A percentile compares a stretch with the other conserved stretches of the same genome.
phyloP scores from a whole-genome alignment of 2,888 invertebrate genomes.

The Hirudinaria manillensis region DNA sequence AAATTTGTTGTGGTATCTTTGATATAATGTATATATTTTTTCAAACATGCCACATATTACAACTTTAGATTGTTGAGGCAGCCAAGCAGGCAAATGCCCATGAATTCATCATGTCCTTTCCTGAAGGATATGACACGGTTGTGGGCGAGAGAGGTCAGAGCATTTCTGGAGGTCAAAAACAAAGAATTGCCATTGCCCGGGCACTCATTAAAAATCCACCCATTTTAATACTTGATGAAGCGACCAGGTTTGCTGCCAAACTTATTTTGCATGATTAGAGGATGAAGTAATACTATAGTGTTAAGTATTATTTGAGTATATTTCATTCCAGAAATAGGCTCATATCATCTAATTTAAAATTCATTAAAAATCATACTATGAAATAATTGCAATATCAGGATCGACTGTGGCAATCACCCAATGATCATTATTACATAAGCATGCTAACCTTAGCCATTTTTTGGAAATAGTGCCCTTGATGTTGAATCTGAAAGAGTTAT shows the following conservation, averaged over 20 bases:
- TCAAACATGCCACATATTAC: background rate
- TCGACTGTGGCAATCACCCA: too few species aligned
- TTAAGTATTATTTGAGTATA: too few species aligned
- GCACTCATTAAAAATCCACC: conserved; percentile 85
- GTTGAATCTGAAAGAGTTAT: conserved; percentile 84
- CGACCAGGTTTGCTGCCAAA: conserved; percentile 67
- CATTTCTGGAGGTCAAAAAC: conserved; percentile 90
- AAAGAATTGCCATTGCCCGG: conserved; percentile 86
- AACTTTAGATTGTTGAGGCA: conserved; percentile 66
- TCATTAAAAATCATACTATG: background rate
- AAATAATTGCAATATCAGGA: background rate
- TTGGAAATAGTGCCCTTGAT: conserved; percentile 71
- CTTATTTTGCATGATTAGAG: too few species aligned
- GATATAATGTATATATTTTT: background rate
- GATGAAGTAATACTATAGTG: background rate
- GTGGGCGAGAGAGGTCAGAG: conserved; percentile 80
- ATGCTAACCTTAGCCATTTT: background rate
- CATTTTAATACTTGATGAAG: conserved; percentile 73
- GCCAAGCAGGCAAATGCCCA: conserved; percentile 83
- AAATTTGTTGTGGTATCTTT: background rate
- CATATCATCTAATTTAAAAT: background rate
- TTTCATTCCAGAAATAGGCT: too few species aligned
- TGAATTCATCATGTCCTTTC: conserved; percentile 76
- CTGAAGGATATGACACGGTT: conserved; percentile 74
- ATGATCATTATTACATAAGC: too few species aligned